Percentiles rank a stretch among this genome's conserved stretches.
These are phyloP conservation scores for Scrobipalpa costella DNA, from an alignment of 2,888 invertebrate genomes.

Conservation along the genomic window DNA sequence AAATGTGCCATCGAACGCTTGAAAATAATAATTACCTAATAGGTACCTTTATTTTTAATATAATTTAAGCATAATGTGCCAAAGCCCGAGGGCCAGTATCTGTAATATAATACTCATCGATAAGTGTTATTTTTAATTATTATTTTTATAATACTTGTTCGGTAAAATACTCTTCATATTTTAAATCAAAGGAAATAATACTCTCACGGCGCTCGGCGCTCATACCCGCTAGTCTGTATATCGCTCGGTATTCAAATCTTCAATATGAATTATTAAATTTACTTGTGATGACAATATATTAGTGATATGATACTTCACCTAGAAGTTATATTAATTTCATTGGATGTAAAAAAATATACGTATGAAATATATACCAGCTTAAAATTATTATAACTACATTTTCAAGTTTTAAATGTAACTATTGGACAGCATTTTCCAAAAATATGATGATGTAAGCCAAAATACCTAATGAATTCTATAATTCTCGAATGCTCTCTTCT, in stretches of 20 bases:
- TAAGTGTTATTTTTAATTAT: conserved; percentile 43
- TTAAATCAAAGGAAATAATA: conserved; percentile 5
- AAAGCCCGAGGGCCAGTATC: conserved; percentile 70
- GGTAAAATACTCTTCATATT: conserved; percentile 2
- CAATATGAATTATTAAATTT: conserved; percentile 12
- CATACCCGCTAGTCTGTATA: background rate
- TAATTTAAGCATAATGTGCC: conserved; percentile 39
- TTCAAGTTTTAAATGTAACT: conserved; percentile 3
- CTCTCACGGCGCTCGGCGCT: conserved; percentile 2
- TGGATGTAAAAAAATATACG: conserved; percentile 39
- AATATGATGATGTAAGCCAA: background rate
- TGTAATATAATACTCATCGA: conserved; percentile 71
- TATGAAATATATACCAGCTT: conserved; percentile 28
- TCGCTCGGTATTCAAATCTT: background rate
- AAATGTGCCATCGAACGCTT: conserved; percentile 34
- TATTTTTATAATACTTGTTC: conserved; percentile 35
- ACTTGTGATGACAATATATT: conserved; percentile 62
- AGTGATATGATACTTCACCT: conserved; percentile 38
- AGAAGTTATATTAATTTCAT: conserved; percentile 24
- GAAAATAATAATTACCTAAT: conserved; percentile 28
- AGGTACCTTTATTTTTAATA: conserved; percentile 21
- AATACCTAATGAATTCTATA: conserved; percentile 36
- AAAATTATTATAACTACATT: conserved; percentile 1
- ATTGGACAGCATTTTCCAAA: conserved; percentile 23
- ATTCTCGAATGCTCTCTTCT: conserved; percentile 35